Base-by-base conservation (phyloP, 2,888 invertebrate species). In the Nasonia oneida region DNA sequence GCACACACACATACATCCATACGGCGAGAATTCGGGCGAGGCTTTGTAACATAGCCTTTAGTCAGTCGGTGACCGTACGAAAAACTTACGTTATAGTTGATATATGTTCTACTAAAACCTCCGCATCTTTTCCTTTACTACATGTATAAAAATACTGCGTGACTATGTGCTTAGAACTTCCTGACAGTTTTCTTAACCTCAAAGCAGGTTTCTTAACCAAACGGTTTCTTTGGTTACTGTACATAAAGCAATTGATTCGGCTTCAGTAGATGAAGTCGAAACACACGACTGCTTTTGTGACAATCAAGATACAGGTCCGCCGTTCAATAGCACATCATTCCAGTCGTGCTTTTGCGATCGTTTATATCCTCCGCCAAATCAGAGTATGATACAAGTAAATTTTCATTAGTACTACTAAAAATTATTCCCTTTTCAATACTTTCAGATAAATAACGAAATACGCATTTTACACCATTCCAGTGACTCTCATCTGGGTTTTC, bases 361-460 rank as follows among this genome's bases (percentile, higher is more conserved):
- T 81, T 29, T 8, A 71, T 10, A 33, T 81, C 81, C 81, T n/a
- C 81, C 81, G 71, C n/a, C n/a, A n/a, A 81, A 81, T 81, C 53
- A 29, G 80, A 53, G 39, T 81, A 71, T 71, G 71, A n/a, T 57
- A 12, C 14, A n/a, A 71, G 14, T 15, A 37, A 6, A 47, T 50
- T 70, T 18, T 81, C 23, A 14, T 53, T 71, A 4, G n/a, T 71
- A 3, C 23, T 67, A 23, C 50, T 18, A 50, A 71, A 81, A 53
- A 8, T 37, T 23, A 71, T 71, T 73, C 71, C 71, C n/a, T 37
- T 37, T 50, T 53, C 18, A 0, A 53, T 33, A 15, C 23, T 71
- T 12, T 8, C 53, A 8, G 8, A 3, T n/a, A 81, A 42, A 23
- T 81, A 81, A 33, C 37, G 18, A 4, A 81, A 81, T n/a, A n/a